Conservation (phyloP, 1,140 invertebrate genomes). For the Heterodera carotae region DNA sequence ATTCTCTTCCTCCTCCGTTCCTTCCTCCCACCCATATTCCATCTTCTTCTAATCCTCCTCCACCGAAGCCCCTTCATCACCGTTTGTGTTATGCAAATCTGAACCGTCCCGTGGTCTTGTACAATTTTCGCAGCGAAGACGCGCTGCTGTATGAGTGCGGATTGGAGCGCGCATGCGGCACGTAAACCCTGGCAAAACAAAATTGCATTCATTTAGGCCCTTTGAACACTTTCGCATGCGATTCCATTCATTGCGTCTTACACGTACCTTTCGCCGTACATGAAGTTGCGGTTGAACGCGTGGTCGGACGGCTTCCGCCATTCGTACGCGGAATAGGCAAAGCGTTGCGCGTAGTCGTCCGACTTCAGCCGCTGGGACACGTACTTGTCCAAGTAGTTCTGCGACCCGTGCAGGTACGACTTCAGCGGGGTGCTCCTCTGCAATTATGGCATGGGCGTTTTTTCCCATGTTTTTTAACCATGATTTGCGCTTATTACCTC, state of each 20-base stretch:
- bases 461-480: neutral
- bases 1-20: neutral
- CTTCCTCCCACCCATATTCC: no score
- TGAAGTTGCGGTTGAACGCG: conserved; percentile 62
- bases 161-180: conserved; percentile 57
- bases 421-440: conserved; percentile 55
- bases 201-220: neutral
- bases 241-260: neutral
- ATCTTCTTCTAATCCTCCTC: no score
- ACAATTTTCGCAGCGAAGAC: conserved; percentile 56
- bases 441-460: conserved; percentile 28
- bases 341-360: conserved; percentile 62
- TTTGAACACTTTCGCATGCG: neutral
- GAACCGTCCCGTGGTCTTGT: conserved; percentile 63
- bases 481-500: conserved; percentile 44
- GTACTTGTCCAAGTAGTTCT: conserved; percentile 62
- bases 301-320: conserved; percentile 65
- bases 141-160: conserved; percentile 61
- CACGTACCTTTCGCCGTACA: conserved; percentile 49
- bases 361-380: conserved; percentile 58
- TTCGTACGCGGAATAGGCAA: conserved; percentile 57
- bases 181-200: conserved; percentile 38
- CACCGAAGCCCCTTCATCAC: neutral
- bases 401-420: conserved; percentile 62
- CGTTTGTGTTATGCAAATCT: conserved; percentile 54